Evolutionary conservation across 1,140 invertebrate genomes (phyloP).

Genomic region (Wasmannia auropunctata): DNA sequence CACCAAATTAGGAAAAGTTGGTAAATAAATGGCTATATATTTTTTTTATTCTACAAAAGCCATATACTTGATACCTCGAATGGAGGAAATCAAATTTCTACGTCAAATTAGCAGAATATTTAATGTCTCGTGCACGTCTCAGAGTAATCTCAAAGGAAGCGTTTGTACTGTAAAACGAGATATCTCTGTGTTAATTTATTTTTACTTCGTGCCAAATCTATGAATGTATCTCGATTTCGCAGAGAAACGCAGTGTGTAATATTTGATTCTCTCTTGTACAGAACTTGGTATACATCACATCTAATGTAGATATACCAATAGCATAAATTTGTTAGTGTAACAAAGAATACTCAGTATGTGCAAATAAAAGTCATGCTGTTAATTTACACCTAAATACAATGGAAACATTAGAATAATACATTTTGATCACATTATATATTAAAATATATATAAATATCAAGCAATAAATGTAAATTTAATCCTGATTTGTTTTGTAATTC

Average conservation of each 20-base stretch:
- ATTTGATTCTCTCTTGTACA: background rate
- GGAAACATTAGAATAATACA: background rate
- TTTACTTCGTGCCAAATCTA: background rate
- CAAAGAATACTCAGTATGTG: conserved; percentile 20
- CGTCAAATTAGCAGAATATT: conserved; percentile 1
- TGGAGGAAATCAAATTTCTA: too few species aligned
- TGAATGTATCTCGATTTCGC: conserved; percentile 8
- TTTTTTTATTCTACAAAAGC: background rate
- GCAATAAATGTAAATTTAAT: conserved; percentile 4
- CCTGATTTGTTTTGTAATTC: background rate
- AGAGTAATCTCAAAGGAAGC: background rate
- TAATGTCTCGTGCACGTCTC: background rate
- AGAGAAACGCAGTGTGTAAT: background rate
- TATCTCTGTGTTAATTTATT: conserved; percentile 18
- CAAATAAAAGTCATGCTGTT: background rate
- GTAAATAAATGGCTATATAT: conserved; percentile 85
- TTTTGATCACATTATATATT: background rate
- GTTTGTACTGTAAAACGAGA: background rate
- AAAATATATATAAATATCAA: background rate
- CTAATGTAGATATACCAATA: too few species aligned
- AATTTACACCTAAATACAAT: conserved; percentile 8
- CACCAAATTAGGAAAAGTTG: conserved; percentile 97
- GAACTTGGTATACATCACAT: too few species aligned
- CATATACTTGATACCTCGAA: background rate
- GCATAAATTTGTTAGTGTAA: background rate